Percentiles rank a stretch among this genome's conserved stretches.
These are phyloP conservation scores for Acromyrmex echinatior DNA, from an alignment of 1,140 invertebrate genomes.

Conservation along the genomic window DNA sequence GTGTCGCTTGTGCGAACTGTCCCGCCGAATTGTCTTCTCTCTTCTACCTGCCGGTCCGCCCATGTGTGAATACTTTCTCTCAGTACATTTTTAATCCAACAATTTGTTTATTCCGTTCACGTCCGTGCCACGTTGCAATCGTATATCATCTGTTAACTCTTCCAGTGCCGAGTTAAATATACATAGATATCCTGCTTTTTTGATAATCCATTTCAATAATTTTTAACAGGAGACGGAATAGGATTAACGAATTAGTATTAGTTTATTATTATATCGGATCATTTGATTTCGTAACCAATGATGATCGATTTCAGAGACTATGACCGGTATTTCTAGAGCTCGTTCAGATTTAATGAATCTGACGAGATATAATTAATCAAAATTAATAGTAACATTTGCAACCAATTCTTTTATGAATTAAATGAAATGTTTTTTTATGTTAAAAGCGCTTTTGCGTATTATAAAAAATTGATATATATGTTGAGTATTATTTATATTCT, in stretches of 20 bases:
- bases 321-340: conserved; percentile 10
- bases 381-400: conserved; percentile 6
- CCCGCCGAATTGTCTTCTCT: conserved; percentile 57
- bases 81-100: conserved; percentile 58
- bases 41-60: conserved; percentile 58
- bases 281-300: conserved; percentile 12
- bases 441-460: not conserved
- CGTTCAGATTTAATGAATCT: conserved; percentile 8
- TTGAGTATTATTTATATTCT: conserved; percentile 15
- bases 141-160: conserved; percentile 34
- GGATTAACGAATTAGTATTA: conserved; percentile 49
- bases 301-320: conserved; percentile 38
- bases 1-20: conserved; percentile 60
- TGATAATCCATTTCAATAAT: conserved; percentile 49
- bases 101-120: conserved; percentile 44
- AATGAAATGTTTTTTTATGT: conserved; percentile 20
- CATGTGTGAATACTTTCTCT: conserved; percentile 49
- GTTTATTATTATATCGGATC: conserved; percentile 16
- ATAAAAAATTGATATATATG: conserved; percentile 15
- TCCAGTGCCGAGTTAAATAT: conserved; percentile 42
- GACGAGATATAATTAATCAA: conserved; percentile 35
- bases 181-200: conserved; percentile 40
- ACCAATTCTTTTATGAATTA: conserved; percentile 27
- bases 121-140: conserved; percentile 15
- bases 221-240: conserved; percentile 36